Evolutionary conservation across 2,113 vertebrate species (phyloP).

Genomic region (Archocentrus centrarchus): DNA sequence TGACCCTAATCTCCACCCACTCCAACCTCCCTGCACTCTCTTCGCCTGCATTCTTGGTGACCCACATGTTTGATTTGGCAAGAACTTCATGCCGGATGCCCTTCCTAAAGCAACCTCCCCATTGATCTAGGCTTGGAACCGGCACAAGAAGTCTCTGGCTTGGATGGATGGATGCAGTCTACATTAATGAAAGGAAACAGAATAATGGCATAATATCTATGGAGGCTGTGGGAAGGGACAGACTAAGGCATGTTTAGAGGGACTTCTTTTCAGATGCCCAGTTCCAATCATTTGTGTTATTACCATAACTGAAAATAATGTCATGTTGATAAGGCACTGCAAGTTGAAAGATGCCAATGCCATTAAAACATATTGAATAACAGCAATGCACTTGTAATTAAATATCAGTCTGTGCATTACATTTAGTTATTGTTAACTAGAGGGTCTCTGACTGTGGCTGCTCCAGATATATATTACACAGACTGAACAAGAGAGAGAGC

Average conservation of each 20-base stretch:
- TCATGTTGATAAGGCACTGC: slow-evolving; percentile 18
- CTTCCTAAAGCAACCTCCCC: neutral
- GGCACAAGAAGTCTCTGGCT: neutral
- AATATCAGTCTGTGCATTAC: slow-evolving; percentile 5
- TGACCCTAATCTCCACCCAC: neutral
- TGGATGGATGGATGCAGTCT: neutral
- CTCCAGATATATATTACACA: neutral
- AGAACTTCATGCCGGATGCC: neutral
- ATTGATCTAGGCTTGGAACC: neutral
- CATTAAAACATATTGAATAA: slow-evolving; percentile 15
- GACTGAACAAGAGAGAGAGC: neutral
- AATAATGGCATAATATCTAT: neutral
- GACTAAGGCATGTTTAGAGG: slow-evolving; percentile 16
- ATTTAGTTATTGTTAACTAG: slow-evolving; percentile 13
- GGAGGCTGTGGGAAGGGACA: neutral
- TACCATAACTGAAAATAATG: slow-evolving; percentile 44
- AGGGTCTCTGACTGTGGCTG: neutral
- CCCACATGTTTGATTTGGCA: neutral
- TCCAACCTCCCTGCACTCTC: neutral
- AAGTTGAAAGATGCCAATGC: slow-evolving; percentile 30
- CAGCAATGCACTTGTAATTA: slow-evolving; percentile 8
- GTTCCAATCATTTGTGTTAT: slow-evolving; percentile 54
- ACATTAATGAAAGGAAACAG: neutral
- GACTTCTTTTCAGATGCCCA: slow-evolving; percentile 47
- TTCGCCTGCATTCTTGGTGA: neutral